Base-by-base conservation (phyloP, 2,797 vertebrate genomes). In the Luscinia luscinia region DNA sequence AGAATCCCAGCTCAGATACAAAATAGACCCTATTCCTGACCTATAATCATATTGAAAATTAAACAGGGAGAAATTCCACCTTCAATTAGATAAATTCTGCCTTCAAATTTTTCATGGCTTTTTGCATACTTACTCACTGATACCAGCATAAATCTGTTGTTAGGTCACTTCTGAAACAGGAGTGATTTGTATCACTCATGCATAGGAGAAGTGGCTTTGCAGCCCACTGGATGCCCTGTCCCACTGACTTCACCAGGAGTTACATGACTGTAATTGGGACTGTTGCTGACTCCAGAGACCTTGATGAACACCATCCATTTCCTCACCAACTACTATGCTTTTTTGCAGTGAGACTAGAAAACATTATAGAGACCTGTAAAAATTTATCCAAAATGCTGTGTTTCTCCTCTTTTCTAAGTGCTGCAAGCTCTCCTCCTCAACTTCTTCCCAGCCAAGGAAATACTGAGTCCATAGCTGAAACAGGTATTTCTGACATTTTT, bases 401-500 rank as follows among this genome's bases (percentile, higher is more conserved):
- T 41, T 95, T 66, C 16, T 85, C 14, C 23, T 62, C 45, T 57
- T 80, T 68, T 43, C 28, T 24, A 45, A 28, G 22, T 0, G 0
- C 41, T 59, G 26, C 40, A 62, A 85, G 8, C 16, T 70, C 27
- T 83, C 52, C 36, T 66, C 49, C 59, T 63, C 4, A 9, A 58
- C 67, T 76, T 86, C 59, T 58, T 84, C n/a, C 34, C 28, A 75
- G 67, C 7, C 43, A 57, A 78, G 73, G 46, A 90, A 79, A 69
- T 48, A 24, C 28, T 59, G n/a, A 46, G 36, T 19, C 16, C 28
- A 19, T 27, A 55, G 79, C 45, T 41, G 52, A 89, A 93, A 62
- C 54, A 85, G 21, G n/a, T 87, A 78, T 72, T 90, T 73, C 72
- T 93, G 41, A 58, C 77, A 12, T 59, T 87, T 93, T 88, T 79